Percentiles rank a stretch among this genome's conserved stretches.
These are phyloP conservation scores for Bombyx mandarina DNA, from an alignment of 1,140 invertebrate genomes.

Conservation along the genomic window DNA sequence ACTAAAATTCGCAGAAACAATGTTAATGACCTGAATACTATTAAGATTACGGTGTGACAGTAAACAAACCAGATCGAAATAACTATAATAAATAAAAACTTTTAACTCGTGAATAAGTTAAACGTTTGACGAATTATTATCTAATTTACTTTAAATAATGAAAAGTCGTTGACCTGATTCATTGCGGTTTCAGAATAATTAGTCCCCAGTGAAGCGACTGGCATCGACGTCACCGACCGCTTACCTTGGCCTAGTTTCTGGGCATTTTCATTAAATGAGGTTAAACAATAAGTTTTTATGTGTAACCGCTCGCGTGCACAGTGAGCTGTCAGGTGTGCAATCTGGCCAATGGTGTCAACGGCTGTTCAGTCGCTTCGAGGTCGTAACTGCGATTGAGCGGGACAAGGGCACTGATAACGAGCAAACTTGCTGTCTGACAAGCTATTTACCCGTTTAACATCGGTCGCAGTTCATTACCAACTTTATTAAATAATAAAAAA, in stretches of 20 bases:
- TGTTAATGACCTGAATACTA: constrained; percentile 59
- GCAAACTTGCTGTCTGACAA: not conserved
- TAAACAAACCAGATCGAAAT: not conserved
- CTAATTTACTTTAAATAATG: constrained; percentile 8
- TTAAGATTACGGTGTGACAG: constrained; percentile 9
- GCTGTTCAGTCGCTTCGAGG: constrained; percentile 16
- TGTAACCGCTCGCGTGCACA: not conserved
- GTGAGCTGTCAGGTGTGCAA: constrained; percentile 7
- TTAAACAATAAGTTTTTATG: constrained; percentile 23
- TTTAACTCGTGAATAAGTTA: too few species aligned
- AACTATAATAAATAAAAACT: too few species aligned
- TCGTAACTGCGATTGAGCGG: constrained; percentile 19
- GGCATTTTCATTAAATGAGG: constrained; percentile 31
- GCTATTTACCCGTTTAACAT: too few species aligned
- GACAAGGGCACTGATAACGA: constrained; percentile 36
- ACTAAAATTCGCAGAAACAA: constrained; percentile 35
- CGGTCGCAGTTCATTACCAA: too few species aligned
- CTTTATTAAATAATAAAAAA: too few species aligned
- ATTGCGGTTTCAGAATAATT: constrained; percentile 30
- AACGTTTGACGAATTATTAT: not conserved
- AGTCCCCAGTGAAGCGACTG: constrained; percentile 46
- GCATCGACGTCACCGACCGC: constrained; percentile 30
- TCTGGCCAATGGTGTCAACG: constrained; percentile 17
- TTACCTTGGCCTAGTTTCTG: constrained; percentile 45
- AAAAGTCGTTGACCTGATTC: constrained; percentile 60